Base-by-base conservation (phyloP, 2,888 invertebrate genomes). In the Caenorhabditis sp. region DNA sequence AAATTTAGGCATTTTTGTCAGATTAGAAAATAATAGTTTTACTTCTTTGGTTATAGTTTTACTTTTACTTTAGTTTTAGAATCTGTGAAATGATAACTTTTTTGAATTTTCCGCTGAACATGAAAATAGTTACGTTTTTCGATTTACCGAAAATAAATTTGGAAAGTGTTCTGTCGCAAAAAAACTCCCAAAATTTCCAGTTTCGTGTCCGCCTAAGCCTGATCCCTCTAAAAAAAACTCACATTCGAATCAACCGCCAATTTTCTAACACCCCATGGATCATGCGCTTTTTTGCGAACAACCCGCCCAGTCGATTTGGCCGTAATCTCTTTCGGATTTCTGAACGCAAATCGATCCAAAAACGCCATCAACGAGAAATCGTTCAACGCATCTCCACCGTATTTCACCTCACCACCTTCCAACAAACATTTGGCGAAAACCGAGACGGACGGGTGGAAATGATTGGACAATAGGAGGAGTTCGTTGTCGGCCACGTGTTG, bases 271-370 rank as follows among this genome's bases (percentile, higher is more conserved):
- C 85, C 85, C 79, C 77, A 81, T 49, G 79, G 79, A 66, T 81
- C 79, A 63, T 79, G 75, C 6, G 66, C 67, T 64, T 81, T 81
- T 68, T 77, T 81, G 54, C 69, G 54, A 10, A 70, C 62, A 23
- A 80, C 69, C n/a, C 71, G 43, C 17, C 19, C 63, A 61, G 50
- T 58, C 19, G 55, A 43, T 1, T 26, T 67, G 43, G 62, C 58
- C 21, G 59, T 57, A 14, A 77, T 69, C 36, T 76, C 89, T 84
- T 91, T 91, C 5, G 91, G 90, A 90, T 99, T 99, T 88, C 95
- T 94, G 88, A 94, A 97, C 12, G 94, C 94, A 88, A 97, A 97
- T 54, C 97, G 91, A 86, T 99, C 97, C 57, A 99, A 90, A 89
- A 99, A 99, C 59, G 94, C 91, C 59, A 94, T 93, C 43, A 95